phyloP scores from a whole-genome alignment of 53 echinoderm and acorn worm species.

The Apostichopus leukothele region DNA sequence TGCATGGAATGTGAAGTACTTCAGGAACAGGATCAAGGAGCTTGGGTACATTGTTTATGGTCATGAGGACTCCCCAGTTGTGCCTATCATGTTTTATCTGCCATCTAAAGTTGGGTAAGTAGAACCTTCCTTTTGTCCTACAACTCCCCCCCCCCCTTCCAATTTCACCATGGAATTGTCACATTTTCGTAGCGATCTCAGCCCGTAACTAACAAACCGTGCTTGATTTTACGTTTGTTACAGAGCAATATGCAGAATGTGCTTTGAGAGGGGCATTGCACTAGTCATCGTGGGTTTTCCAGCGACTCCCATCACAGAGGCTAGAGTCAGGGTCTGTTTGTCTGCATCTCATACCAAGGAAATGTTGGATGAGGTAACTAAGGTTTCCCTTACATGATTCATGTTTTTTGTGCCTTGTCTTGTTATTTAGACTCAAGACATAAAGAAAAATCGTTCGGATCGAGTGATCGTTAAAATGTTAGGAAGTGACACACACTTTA shows the following conservation, averaged over 20 bases:
- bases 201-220: no score
- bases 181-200: no score
- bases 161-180: no score
- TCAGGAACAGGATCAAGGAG: constrained; percentile 74
- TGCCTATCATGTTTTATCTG: constrained; percentile 81
- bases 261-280: constrained; percentile 68
- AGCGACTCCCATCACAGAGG: constrained; percentile 85
- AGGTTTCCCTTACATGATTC: not conserved
- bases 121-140: no score
- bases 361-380: constrained; percentile 81
- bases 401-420: no score
- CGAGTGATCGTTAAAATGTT: no score
- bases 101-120: constrained; percentile 89
- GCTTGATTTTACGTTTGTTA: not conserved
- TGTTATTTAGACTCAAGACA: no score
- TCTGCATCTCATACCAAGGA: constrained; percentile 90
- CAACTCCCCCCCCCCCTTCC: no score
- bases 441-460: no score
- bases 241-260: constrained; percentile 70
- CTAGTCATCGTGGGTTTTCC: constrained; percentile 95
- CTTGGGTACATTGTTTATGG: constrained; percentile 83
- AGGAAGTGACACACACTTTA: no score
- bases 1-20: constrained; percentile 73
- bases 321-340: constrained; percentile 82
- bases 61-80: constrained; percentile 86